Base-by-base conservation (phyloP, 64 coral and sea anemone species). In the Pocillopora damicornis region DNA sequence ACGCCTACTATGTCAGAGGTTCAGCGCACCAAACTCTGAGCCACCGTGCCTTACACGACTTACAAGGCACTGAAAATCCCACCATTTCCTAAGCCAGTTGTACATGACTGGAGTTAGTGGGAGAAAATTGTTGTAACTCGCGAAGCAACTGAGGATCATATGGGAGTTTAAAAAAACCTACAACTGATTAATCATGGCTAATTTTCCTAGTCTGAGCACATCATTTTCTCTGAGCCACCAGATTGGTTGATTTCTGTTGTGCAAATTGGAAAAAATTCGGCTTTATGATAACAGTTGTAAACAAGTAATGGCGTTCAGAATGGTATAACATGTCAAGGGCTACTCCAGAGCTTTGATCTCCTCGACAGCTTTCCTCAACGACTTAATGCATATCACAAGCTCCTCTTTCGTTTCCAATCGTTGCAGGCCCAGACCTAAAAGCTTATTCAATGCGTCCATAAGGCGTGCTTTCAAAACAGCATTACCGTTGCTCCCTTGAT, bases 401-500 rank as follows among this genome's bases (percentile, higher is more conserved):
- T 85, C 63, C 22, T 23, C 13, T 85, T 45, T 85, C 56, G 17
- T 85, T 71, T 73, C 51, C 22, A 66, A 25, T 57, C 72, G 69
- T 23, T 71, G 67, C 81, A 58, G 23, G 12, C 69, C 57, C 16
- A 72, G 65, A 11, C 36, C 36, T 22, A 69, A 38, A 51, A 85
- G 35, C 26, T 30, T 7, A 71, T 51, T 57, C 35, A 85, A 58
- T 26, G 37, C 62, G 35, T 73, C 16, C 13, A 85, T 51, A 42
- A 85, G 68, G 18, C 81, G 81, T 12, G 37, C 36, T 73, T 85
- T 85, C 38, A 85, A 85, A 63, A 72, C 45, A 51, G 16, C 17
- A 5, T 15, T 2, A 22, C 17, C 25, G 14, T 15, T 2, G 20
- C 37, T 77, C 2, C 8, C 37, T 51, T 77, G 38, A 20, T 16